These are phyloP conservation scores for Euspilapteryx auroguttella DNA, from an alignment of 2,888 invertebrate species.

Conservation along the genomic window DNA sequence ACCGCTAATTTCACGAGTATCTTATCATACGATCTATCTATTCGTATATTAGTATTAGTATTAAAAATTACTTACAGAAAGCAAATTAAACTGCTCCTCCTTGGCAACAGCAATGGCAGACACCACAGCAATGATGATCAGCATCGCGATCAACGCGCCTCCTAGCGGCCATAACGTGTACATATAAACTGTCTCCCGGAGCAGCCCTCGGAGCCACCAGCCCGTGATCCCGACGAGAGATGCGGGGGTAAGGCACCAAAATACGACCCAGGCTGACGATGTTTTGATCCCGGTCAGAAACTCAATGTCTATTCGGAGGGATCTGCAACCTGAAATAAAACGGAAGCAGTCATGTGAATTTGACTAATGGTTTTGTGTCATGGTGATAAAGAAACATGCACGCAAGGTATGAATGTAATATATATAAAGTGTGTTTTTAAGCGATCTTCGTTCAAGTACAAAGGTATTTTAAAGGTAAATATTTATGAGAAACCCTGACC, in stretches of 20 bases:
- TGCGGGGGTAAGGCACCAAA: conserved; percentile 35
- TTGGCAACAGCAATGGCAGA: conserved; percentile 42
- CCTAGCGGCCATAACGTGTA: conserved; percentile 34
- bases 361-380: too few relatives aligned
- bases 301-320: conserved; percentile 37
- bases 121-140: conserved; percentile 32
- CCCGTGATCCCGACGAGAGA: conserved; percentile 32
- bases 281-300: conserved; percentile 39
- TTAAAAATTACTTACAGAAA: conserved; percentile 28
- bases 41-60: too few relatives aligned
- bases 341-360: too few relatives aligned
- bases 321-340: conserved; percentile 28
- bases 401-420: too few relatives aligned
- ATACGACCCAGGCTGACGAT: conserved; percentile 31
- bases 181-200: conserved; percentile 22
- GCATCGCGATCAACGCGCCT: conserved; percentile 25
- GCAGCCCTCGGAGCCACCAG: conserved; percentile 40
- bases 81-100: conserved; percentile 46
- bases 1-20: too few relatives aligned
- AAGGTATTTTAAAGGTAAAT: too few relatives aligned
- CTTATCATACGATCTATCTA: too few relatives aligned
- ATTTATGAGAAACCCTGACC: too few relatives aligned
- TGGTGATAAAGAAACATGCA: too few relatives aligned
- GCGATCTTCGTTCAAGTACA: too few relatives aligned
- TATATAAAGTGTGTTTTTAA: too few relatives aligned